phyloP scores from a whole-genome alignment of 2,888 invertebrate genomes.

The Troglohyphantes excavatus region DNA sequence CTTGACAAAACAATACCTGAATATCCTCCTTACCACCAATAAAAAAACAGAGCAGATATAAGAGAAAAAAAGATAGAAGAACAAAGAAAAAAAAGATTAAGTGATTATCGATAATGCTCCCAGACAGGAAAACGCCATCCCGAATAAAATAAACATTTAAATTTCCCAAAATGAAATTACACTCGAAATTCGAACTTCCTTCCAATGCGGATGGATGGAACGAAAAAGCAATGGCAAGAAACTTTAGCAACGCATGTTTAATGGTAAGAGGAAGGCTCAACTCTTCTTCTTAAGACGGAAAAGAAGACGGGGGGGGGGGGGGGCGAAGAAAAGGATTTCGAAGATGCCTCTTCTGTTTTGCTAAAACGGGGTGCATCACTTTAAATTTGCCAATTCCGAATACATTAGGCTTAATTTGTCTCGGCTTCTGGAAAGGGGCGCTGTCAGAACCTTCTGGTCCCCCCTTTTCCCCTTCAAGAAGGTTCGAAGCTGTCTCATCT shows the following conservation, averaged over 20 bases:
- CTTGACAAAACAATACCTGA: not conserved
- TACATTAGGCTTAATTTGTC: conserved; percentile 79
- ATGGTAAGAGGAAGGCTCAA: conserved; percentile 54
- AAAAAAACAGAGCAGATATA: not conserved
- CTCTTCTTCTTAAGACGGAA: conserved; percentile 55
- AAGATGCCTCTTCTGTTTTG: conserved; percentile 64
- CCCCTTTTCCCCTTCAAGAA: conserved; percentile 43
- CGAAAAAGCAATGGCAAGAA: conserved; percentile 4
- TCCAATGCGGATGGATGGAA: not conserved
- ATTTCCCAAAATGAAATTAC: conserved; percentile 59
- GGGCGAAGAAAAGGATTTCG: conserved; percentile 45
- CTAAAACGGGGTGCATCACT: conserved; percentile 75
- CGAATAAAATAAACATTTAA: conserved; percentile 77
- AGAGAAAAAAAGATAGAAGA: not conserved
- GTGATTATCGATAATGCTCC: conserved; percentile 71
- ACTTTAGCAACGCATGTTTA: conserved; percentile 38
- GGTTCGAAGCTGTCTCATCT: conserved; percentile 66
- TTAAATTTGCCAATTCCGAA: conserved; percentile 79
- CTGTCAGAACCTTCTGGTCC: conserved; percentile 75
- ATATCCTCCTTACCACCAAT: not conserved
- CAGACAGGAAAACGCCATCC: conserved; percentile 36
- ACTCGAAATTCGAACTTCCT: not conserved
- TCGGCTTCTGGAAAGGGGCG: conserved; percentile 51
- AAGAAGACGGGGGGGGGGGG: conserved; percentile 10
- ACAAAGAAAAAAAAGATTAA: conserved; percentile 21